These are phyloP conservation scores for Pollenia griseotomentosa DNA, from an alignment of 2,888 invertebrate species.

Conservation along the genomic window DNA sequence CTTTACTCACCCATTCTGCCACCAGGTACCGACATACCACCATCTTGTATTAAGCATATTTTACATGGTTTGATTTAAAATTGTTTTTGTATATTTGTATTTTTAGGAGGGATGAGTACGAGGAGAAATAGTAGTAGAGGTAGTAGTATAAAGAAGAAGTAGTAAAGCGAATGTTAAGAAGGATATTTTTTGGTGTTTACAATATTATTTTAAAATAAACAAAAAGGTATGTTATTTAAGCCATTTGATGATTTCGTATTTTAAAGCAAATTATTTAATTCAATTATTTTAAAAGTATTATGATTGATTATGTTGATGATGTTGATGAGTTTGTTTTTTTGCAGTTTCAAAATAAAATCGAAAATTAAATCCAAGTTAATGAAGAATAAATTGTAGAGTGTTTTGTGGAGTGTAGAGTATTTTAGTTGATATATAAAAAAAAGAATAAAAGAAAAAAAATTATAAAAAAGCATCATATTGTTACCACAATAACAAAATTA, in stretches of 20 bases:
- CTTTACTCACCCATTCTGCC: slow-evolving; percentile 84
- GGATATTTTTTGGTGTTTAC: slow-evolving; percentile 60
- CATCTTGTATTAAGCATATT: slow-evolving; percentile 78
- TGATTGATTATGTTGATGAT: slow-evolving; percentile 35
- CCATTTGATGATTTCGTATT: slow-evolving; percentile 16
- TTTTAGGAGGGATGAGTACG: slow-evolving; percentile 52
- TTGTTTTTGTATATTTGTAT: slow-evolving; percentile 38
- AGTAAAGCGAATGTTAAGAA: slow-evolving; percentile 66
- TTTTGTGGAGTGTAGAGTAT: slow-evolving; percentile 57
- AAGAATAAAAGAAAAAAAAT: slow-evolving; percentile 57
- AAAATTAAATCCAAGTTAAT: slow-evolving; percentile 66
- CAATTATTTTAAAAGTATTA: slow-evolving; percentile 33
- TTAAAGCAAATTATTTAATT: slow-evolving; percentile 14
- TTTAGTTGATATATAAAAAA: slow-evolving; percentile 57
- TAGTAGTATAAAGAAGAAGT: slow-evolving; percentile 60
- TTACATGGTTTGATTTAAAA: slow-evolving; percentile 70
- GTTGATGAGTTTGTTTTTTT: slow-evolving; percentile 47
- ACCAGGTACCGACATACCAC: slow-evolving; percentile 83
- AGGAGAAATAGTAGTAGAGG: slow-evolving; percentile 53
- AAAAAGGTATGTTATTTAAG: not conserved
- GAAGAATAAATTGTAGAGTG: slow-evolving; percentile 52
- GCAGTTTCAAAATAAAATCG: slow-evolving; percentile 51
- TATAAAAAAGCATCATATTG: slow-evolving; percentile 72
- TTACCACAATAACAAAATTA: slow-evolving; percentile 68
- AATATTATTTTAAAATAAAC: slow-evolving; percentile 41